Conservation (phyloP, 1,140 invertebrate genomes). For the Euwallacea similis region DNA sequence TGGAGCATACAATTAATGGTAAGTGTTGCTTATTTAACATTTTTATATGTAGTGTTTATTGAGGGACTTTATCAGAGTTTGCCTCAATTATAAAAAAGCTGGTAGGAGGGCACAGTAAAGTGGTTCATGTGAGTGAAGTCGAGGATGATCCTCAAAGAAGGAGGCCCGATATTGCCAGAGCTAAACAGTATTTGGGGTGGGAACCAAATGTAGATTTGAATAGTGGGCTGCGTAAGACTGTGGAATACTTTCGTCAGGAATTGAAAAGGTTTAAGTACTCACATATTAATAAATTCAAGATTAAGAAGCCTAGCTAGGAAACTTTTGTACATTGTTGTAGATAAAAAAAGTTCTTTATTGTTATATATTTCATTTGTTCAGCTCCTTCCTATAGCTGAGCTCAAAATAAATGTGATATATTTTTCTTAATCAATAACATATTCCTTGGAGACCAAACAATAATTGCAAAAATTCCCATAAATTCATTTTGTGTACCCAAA, state of each 20-base stretch:
- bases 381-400: no score
- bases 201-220: conserved; percentile 87
- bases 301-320: conserved; percentile 30
- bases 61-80: conserved; percentile 74
- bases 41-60: neutral
- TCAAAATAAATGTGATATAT: no score
- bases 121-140: conserved; percentile 79
- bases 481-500: no score
- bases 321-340: neutral
- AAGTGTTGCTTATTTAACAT: conserved; percentile 35
- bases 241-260: conserved; percentile 89
- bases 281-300: conserved; percentile 42
- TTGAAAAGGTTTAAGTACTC: conserved; percentile 65
- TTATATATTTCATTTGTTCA: neutral
- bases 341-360: neutral
- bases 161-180: conserved; percentile 89
- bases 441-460: no score
- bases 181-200: conserved; percentile 87
- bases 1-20: conserved; percentile 95
- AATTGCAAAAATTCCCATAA: no score
- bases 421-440: no score
- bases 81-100: conserved; percentile 88
- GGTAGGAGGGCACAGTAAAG: conserved; percentile 82
- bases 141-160: conserved; percentile 96
- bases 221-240: conserved; percentile 83